These are phyloP conservation scores for Hippoglossus hippoglossus DNA, from an alignment of 2,797 vertebrate genomes.

Conservation along the genomic window DNA sequence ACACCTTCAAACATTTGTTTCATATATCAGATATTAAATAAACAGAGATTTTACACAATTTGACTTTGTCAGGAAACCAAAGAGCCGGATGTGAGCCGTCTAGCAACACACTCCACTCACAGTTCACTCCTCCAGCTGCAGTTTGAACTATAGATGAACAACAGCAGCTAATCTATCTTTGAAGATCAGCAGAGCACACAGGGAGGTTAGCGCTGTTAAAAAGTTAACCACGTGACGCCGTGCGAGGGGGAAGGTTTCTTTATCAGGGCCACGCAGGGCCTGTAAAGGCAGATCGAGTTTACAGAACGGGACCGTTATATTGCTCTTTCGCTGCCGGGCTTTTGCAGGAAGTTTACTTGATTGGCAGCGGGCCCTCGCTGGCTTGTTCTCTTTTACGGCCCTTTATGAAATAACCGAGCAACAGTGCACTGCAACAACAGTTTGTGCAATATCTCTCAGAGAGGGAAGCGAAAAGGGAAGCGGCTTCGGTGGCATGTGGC, in stretches of 20 bases:
- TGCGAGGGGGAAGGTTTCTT: constrained; percentile 8
- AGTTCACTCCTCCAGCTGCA: not conserved
- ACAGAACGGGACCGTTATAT: constrained; percentile 18
- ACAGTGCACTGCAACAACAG: constrained; percentile 47
- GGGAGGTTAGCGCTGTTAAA: not conserved
- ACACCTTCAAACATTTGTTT: not conserved
- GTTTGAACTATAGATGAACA: constrained; percentile 6
- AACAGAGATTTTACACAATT: not conserved
- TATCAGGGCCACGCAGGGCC: constrained; percentile 11
- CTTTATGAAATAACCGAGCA: constrained; percentile 73
- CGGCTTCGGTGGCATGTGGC: constrained; percentile 73
- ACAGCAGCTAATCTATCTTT: not conserved
- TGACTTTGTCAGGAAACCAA: constrained; percentile 16
- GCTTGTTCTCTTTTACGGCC: constrained; percentile 50
- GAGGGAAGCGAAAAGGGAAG: constrained; percentile 84
- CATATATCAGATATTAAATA: not conserved
- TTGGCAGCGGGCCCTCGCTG: constrained; percentile 27
- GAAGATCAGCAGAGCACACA: not conserved
- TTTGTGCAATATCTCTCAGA: constrained; percentile 79
- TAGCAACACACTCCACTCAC: not conserved
- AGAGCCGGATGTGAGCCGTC: constrained; percentile 1
- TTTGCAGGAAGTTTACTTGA: constrained; percentile 44
- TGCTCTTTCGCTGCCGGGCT: constrained; percentile 10
- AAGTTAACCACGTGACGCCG: not conserved
- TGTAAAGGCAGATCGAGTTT: constrained; percentile 17